Base-by-base conservation (phyloP, 2,113 vertebrate species). In the Poeciliopsis turrubarensis region DNA sequence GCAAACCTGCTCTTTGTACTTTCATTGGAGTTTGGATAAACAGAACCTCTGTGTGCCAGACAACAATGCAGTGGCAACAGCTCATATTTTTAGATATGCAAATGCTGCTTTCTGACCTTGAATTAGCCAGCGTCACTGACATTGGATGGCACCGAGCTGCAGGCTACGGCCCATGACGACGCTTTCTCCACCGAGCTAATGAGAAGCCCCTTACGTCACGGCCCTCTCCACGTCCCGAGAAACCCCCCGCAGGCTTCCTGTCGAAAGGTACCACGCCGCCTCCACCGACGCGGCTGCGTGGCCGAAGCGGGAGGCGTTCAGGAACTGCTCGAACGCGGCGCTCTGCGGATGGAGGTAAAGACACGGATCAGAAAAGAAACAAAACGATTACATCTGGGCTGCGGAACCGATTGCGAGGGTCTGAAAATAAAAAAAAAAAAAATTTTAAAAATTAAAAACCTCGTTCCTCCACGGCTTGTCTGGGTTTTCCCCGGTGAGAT, bases 201-300 rank as follows among this genome's bases (percentile, higher is more conserved):
- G 82, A 89, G 10, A 89, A 84, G 73, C 72, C 72, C 80, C 95
- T 96, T 95, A 99, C 97, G 94, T 91, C 65, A 98, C 95, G 17
- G 96, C 97, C 78, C 92, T 95, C 90, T 95, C 90, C 0, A 92
- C 94, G 76, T 98, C 95, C 83, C 93, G 93, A 13, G 92, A 90
- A 82, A 97, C 94, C 2, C 93, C 94, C 71, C 90, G 82, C 89
- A 97, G 94, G 81, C 91, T 93, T 89, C 97, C 98, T 25, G 95
- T 95, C 5, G 96, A 95, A 37, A 97, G 96, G 87, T 94, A 96
- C 60, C 93, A 90, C 1, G 96, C 97, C 0, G 94, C 95, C 71
- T 96, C 90, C 77, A 98, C 79, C 0, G 95, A 94, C 0, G 95
- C 96, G 32, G 94, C 95, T 9, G 94, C 82, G 12, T 99, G 97